Base-by-base conservation (phyloP, 2,113 vertebrate species). In the Cichladusa arquata region DNA sequence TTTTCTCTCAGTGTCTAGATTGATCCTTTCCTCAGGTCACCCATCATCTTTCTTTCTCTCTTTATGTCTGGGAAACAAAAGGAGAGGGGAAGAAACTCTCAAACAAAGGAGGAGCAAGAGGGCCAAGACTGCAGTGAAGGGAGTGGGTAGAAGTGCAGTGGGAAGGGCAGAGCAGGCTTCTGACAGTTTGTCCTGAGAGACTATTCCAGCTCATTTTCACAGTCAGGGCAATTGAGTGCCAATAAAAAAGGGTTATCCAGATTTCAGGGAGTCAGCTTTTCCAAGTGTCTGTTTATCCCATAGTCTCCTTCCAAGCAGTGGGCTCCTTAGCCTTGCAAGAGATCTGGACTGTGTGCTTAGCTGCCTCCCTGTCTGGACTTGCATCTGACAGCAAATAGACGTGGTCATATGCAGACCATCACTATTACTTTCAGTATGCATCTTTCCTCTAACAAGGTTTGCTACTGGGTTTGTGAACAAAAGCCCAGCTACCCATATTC, bases 1-100 rank as follows among this genome's bases (percentile, higher is more conserved):
- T 95, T 95, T 96, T 96, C 70, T 95, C 54, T 82, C 47, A 10
- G 19, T 45, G 29, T 86, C 73, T 89, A 74, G 81, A 94, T 40
- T 79, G 70, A 91, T 95, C 53, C 70, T 88, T 91, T 94, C 65
- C 36, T 89, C 56, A 40, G 70, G 66, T 92, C 92, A 90, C 67
- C 22, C 47, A 42, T 83, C 72, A 92, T 88, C 67, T 91, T 64
- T 81, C 84, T 92, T 83, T 70, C 24, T 88, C 23, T 64, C 28
- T 87, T 64, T 70, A 42, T 89, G 60, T 70, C 38, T 58, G 51
- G 86, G 72, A 73, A 82, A 87, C 78, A 95, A 95, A 91, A 82
- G 53, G 11, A 14, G 25, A 33, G 6, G 34, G 15, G 6, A 16
- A 56, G 25, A 70, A 77, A 47, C 22, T 8, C 5, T 18, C 23